Base-by-base conservation (phyloP, 2,888 invertebrate species). In the Glaucopsyche alexis region DNA sequence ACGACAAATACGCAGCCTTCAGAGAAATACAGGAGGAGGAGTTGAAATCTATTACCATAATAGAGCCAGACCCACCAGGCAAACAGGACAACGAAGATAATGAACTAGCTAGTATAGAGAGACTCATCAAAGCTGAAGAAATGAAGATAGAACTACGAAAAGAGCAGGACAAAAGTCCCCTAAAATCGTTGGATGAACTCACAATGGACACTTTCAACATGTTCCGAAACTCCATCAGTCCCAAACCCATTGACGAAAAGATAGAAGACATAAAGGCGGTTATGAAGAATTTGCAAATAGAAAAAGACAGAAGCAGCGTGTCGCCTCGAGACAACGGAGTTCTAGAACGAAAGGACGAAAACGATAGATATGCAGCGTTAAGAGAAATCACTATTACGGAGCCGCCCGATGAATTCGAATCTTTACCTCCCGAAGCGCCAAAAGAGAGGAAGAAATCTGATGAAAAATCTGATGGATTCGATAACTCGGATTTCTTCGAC, bases 1-100 rank as follows among this genome's bases (percentile, higher is more conserved):
- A 96, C 81, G 98, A 98, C 83, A 94, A 97, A 79, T 98, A 98
- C 84, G 98, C 98, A 0, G 98, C 96, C 0, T 98, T 98, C 81
- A 94, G 98, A 76, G 98, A 98, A 89, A 94, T 97, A 78, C 96
- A 97, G 78, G 95, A 97, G 80, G 96, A 96, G 83, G 95, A 95
- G 79, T 85, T 95, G 45, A 95, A 95, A 83, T 82, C 88, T 0
- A 89, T 88, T 77, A 87, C 91, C 0, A 84, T 90, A 60, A 76
- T 92, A 74, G 87, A 88, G 47, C 87, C 89, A 0, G 77, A 83
- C 0, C 88, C 88, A 7, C 79, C 76, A 5, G 79, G 77, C 65
- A 91, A 88, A 77, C 88, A 87, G 45, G 91, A 93, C 13, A 60
- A 60, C 0, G 91, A 90, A 8, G 89, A 87, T 72, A 90, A 88